Evolutionary conservation across 2,888 invertebrate genomes (phyloP).

Genomic region (Ochropacha duplaris): DNA sequence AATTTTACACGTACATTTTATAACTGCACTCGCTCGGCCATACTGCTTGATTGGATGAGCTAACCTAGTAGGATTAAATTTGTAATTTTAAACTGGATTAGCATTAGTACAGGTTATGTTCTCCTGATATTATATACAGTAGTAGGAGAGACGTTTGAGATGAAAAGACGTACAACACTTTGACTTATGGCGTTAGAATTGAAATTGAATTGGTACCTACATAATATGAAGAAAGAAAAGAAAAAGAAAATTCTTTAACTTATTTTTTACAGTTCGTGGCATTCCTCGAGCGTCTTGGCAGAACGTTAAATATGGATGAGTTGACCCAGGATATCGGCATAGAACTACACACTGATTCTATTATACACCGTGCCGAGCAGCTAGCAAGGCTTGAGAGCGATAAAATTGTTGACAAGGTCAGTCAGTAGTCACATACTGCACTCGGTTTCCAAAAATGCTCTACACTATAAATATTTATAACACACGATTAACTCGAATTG

Average conservation of each 20-base stretch:
- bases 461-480: constrained; percentile 5
- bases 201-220: background rate
- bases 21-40: too few species aligned
- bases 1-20: too few species aligned
- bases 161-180: background rate
- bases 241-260: constrained; percentile 16
- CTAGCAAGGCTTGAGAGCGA: constrained; percentile 90
- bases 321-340: constrained; percentile 91
- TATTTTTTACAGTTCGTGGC: constrained; percentile 86
- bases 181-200: background rate
- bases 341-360: constrained; percentile 91
- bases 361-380: constrained; percentile 93
- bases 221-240: too few species aligned
- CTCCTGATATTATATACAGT: background rate
- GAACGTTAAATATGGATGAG: constrained; percentile 93
- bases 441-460: background rate
- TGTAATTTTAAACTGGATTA: too few species aligned
- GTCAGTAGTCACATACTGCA: constrained; percentile 17
- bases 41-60: too few species aligned
- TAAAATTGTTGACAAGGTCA: constrained; percentile 92
- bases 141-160: background rate
- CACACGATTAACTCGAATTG: constrained; percentile 1
- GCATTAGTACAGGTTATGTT: too few species aligned
- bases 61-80: too few species aligned
- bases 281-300: constrained; percentile 91